Conservation (phyloP, 2,888 invertebrate genomes). For the Eremobia ochroleuca region DNA sequence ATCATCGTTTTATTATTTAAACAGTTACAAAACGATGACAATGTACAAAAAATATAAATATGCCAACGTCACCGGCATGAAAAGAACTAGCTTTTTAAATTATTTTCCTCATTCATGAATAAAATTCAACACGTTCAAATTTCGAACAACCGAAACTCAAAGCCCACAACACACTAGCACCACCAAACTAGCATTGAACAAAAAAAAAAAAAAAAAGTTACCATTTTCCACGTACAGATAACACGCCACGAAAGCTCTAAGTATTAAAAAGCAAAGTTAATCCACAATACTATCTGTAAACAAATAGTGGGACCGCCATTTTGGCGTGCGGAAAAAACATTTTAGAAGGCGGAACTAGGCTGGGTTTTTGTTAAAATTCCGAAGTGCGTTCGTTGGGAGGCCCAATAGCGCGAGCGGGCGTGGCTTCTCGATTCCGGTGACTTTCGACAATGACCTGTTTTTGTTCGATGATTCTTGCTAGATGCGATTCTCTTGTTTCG, state of each 20-base stretch:
- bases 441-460: conserved; percentile 88
- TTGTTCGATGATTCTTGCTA: conserved; percentile 71
- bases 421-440: conserved; percentile 88
- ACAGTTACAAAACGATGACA: not conserved
- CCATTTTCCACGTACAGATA: conserved; percentile 53
- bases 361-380: conserved; percentile 90
- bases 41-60: not conserved
- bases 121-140: conserved; percentile 47
- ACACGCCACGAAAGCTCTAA: conserved; percentile 52
- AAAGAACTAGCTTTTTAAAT: not conserved
- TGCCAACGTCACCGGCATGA: not conserved
- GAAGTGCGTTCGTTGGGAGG: conserved; percentile 80
- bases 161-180: conserved; percentile 33
- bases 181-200: conserved; percentile 40
- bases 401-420: conserved; percentile 90
- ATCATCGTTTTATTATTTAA: not conserved
- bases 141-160: conserved; percentile 52
- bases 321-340: conserved; percentile 89
- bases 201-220: conserved; percentile 23
- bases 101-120: conserved; percentile 16
- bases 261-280: conserved; percentile 60
- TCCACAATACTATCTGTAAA: conserved; percentile 67
- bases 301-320: conserved; percentile 89
- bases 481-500: conserved; percentile 69
- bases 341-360: conserved; percentile 91